Evolutionary conservation across 64 coral and sea anemone species (phyloP).

Genomic region (Montipora capricornis): DNA sequence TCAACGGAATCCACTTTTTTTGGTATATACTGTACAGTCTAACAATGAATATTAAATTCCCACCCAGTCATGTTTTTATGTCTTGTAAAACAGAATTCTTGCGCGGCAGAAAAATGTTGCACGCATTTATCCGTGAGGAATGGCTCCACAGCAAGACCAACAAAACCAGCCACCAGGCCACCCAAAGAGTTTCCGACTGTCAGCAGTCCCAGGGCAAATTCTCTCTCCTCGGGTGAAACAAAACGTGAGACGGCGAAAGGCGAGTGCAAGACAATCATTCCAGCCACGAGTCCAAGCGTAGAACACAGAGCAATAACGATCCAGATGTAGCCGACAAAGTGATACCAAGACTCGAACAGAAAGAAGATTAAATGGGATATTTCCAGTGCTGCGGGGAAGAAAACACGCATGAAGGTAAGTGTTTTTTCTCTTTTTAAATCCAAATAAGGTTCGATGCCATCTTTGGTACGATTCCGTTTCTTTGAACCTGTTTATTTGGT

Average conservation of each 20-base stretch:
- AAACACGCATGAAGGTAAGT: background rate
- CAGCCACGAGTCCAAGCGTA: constrained; percentile 68
- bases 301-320: constrained; percentile 74
- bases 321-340: constrained; percentile 78
- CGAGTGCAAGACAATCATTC: constrained; percentile 88
- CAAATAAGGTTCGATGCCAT: too few species aligned
- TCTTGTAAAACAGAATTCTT: constrained; percentile 77
- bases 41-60: background rate
- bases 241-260: constrained; percentile 70
- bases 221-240: constrained; percentile 58
- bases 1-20: too few species aligned
- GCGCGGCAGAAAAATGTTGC: constrained; percentile 51
- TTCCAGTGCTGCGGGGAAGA: constrained; percentile 22
- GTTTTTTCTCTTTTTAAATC: too few species aligned
- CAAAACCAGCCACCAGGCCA: constrained; percentile 54
- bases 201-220: constrained; percentile 89
- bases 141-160: constrained; percentile 75
- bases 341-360: constrained; percentile 82
- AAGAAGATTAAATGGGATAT: constrained; percentile 67
- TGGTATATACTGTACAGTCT: background rate
- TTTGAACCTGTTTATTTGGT: too few species aligned
- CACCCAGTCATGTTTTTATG: background rate
- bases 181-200: constrained; percentile 86
- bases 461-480: too few species aligned
- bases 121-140: constrained; percentile 55